Base-by-base conservation (phyloP, 2,113 vertebrate species). In the Brachyistius frenatus region DNA sequence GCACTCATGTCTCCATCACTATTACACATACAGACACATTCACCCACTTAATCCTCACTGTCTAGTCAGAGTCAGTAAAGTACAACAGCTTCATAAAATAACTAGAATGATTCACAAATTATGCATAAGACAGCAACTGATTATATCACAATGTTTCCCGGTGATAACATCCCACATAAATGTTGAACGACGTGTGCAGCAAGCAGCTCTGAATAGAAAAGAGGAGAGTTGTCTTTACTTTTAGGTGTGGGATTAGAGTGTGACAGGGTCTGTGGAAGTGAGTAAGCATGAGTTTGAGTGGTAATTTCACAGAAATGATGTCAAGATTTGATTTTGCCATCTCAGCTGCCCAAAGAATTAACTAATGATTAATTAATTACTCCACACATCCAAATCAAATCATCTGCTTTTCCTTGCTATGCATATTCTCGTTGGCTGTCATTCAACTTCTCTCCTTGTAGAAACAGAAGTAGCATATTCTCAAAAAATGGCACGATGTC, bases 331-430 rank as follows among this genome's bases (percentile, higher is more conserved):
- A 85, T 89, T 86, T 78, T 80, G 81, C 84, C 78, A 36, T 86
- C 87, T 91, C 91, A 91, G 91, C 78, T 80, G 89, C 63, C 80
- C 83, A 78, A 86, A 87, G 69, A 90, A 83, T 91, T 76, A 81
- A 55, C 84, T 91, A 91, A 93, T 93, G 88, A 84, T 86, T 90
- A 85, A 90, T 91, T 92, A 91, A 92, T 93, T 88, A 88, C 83
- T 36, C 23, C 53, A 73, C 73, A 61, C 63, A 89, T 76, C 83
- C 88, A 86, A 44, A 86, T 90, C 78, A 84, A 89, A 89, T 90
- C 77, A 71, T 78, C 82, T 80, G 71, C 71, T 76, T 90, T 73
- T 83, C 83, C 76, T 80, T 78, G 54, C 66, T n/a, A 15, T 70
- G 73, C 79, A 78, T 61, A 76, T 86, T 89, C 46, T 76, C 49